Percentiles rank a stretch among this genome's conserved stretches.
Conservation (phyloP, 1,140 invertebrate species). For the Brachionus rotundiformis region DNA sequence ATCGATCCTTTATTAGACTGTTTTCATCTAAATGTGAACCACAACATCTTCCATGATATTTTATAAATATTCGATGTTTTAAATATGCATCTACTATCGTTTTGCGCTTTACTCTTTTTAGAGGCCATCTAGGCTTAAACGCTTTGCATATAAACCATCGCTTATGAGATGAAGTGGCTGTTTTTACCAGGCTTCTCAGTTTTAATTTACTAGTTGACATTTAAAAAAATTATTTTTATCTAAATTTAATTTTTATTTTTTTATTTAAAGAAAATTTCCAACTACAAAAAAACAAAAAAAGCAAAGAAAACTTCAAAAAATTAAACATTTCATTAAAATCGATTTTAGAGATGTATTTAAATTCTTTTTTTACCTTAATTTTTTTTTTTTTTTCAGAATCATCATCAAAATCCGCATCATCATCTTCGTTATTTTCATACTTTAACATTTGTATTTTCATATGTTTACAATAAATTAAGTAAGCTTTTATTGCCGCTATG, state of each 20-base stretch:
- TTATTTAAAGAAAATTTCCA: background rate
- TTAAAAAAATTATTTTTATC: background rate
- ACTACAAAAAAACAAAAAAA: background rate
- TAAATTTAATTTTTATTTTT: background rate
- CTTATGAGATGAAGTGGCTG: background rate
- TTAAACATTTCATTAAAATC: background rate
- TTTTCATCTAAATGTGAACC: constrained; percentile 2
- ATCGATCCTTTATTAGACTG: background rate
- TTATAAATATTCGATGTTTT: background rate
- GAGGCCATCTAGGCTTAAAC: background rate
- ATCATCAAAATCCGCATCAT: background rate
- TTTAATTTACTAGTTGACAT: background rate
- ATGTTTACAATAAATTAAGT: background rate
- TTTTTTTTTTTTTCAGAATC: background rate
- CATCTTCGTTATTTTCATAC: background rate
- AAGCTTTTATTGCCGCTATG: background rate
- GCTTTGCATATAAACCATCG: background rate
- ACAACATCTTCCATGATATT: constrained; percentile 12
- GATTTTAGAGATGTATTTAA: no score
- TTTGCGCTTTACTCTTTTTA: background rate
- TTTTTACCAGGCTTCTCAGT: background rate
- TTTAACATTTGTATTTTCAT: background rate
- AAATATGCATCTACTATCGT: background rate
- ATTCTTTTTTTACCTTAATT: no score
- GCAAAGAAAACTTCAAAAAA: background rate